Base-by-base conservation (phyloP, 2,797 vertebrate genomes). In the Anguilla pacifica region DNA sequence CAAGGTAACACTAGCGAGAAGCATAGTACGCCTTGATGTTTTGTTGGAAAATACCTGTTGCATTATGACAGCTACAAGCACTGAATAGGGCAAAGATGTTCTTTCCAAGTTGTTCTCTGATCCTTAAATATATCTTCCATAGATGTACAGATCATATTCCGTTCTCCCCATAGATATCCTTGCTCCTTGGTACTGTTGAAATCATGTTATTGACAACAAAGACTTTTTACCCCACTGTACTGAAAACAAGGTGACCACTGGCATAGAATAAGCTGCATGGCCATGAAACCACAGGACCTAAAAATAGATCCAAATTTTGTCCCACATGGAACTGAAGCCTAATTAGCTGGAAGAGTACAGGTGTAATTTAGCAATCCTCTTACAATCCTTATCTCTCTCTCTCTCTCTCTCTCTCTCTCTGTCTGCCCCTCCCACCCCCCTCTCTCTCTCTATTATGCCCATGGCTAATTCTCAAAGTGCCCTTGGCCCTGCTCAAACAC, bases 321-420 rank as follows among this genome's bases (percentile, higher is more conserved):
- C 39, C 17, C 43, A 46, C 43, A 2, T 82, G 79, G 22, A 82
- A 22, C 79, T 82, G 22, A 51, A 49, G 6, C 39, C 15, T 15
- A 61, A 28, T 57, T 72, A 13, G 22, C 25, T 53, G n/a, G 64
- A 51, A n/a, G 31, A 61, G 35, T 35, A 6, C 28, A 46, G 46
- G 39, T 84, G 43, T 17, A 87, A 90, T 87, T 88, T 86, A 85
- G 51, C 90, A 93, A 93, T 93, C 92, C 90, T 89, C 90, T 93
- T 92, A 92, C 86, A 35, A 53, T 13, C 6, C 35, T n/a, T 64
- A 15, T 43, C 1, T 59, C 28, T 77, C 72, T 77, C 72, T 39
- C 35, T 35, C 72, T 74, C n/a, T 43, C 1, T 59, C 28, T 77
- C 72, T 77, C 72, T 39, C 35, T 35, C 72, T 77, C 28, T 43